Base-by-base conservation (phyloP, 2,888 invertebrate species). In the Platycheirus albimanus region DNA sequence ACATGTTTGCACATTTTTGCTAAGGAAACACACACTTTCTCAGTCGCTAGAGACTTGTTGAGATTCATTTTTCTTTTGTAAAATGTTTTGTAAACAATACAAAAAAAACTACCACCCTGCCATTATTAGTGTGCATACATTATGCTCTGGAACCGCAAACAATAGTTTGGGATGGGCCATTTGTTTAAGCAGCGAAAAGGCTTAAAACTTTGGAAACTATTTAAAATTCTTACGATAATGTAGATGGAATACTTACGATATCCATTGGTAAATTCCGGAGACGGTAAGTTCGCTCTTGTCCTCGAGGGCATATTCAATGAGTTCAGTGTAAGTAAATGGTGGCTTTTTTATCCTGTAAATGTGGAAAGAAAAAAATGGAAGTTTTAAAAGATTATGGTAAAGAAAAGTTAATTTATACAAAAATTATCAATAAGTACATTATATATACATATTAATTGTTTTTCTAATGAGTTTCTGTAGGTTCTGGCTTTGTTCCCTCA, bases 201-300 rank as follows among this genome's bases (percentile, higher is more conserved):
- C 54, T 54, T 24, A 13, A 33, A 63, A 36, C 33, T 33, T 56
- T 81, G 51, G 5, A 30, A 76, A 64, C 61, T 67, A 19, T 33
- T 67, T 72, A 56, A 54, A 72, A 77, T 77, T 78, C 72, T 83
- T 74, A 69, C 49, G 49, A 72, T n/a, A 7, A 49, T 83, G 78
- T 83, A 78, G 78, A 83, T 83, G 58, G 61, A 77, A 78, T 87
- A 95, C 97, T 96, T 92, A 97, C 97, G 97, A 96, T 88, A 97
- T 97, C 97, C 97, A 97, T 87, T 96, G 95, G 90, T 97, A 97
- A 87, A 97, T 97, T 67, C 96, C 97, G 5, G 97, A 97, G 36
- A 97, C 97, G 0, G 97, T 97, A 84, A 97, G 91, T 91, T 97
- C 96, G 67, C 97, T 96, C 88, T 94, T 95, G 90, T 97, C 97